Evolutionary conservation across 2,797 vertebrate genomes (phyloP), one percentile per base, ranked within the genome.

Genomic region (Mormyrops boulengeri): DNA sequence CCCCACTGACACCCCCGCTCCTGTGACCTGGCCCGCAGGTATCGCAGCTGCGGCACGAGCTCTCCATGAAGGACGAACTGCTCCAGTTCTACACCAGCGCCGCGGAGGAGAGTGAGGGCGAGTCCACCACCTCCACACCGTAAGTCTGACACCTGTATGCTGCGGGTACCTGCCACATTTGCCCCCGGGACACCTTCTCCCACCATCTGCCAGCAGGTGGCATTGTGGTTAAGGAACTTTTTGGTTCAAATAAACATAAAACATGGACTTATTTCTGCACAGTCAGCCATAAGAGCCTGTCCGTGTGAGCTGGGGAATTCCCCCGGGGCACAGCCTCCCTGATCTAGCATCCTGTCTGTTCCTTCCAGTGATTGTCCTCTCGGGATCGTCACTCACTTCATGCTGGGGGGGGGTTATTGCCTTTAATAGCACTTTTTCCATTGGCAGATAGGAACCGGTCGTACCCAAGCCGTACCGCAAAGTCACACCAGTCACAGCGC

Each of bases 1-100:
- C 47, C 41, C 26, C 34, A 60, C 62, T 88, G 11, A 80, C 5
- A 0, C 44, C 41, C 38, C 11, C 69, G 4, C 88, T 5, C 84
- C 50, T 87, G 85, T 57, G 30, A 57, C 50, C 30, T 5, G 19
- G 0, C 19, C 22, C 88, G 66, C 89, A 99, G 99, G 98, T 98
- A 19, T 99, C 98, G 91, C 99, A 99, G 94, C 90, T 99, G 92
- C 97, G 98, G 38, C 99, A 99, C 90, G 98, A 99, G 89, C 95
- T 99, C 69, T 98, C 97, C 90, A 98, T 99, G 98, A 99, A 99
- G 92, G 98, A 99, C 94, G 99, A 99, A 85, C 95, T 99, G 89
- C 96, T 99, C 3, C 98, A 99, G 95, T 99, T 99, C 93, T 99
- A 99, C 66, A 98, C 97, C 90, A 98, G 95, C 0, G 97, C 97